phyloP scores from a whole-genome alignment of 1,140 invertebrate genomes.

The Hyphantria cunea region DNA sequence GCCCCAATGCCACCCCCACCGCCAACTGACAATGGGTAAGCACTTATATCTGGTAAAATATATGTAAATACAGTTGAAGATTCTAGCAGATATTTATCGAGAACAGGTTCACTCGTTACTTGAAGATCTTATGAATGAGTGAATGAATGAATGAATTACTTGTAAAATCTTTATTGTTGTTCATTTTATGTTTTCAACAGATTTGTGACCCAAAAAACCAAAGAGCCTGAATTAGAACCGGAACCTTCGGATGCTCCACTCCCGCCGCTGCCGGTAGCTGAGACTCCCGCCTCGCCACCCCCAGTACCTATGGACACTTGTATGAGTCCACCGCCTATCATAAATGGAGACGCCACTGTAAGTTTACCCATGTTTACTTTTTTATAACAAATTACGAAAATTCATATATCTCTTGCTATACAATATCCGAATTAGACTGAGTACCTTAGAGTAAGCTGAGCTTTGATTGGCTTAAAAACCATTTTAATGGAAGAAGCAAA shows the following conservation, averaged over 20 bases:
- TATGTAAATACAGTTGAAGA: too few relatives aligned
- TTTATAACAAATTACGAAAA: too few relatives aligned
- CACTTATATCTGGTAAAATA: not conserved
- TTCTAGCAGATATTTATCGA: too few relatives aligned
- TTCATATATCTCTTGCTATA: too few relatives aligned
- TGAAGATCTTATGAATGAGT: too few relatives aligned
- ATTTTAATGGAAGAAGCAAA: too few relatives aligned
- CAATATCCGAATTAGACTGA: too few relatives aligned
- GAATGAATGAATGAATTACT: too few relatives aligned
- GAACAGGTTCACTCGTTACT: not conserved
- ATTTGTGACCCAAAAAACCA: slow-evolving; percentile 4
- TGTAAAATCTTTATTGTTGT: too few relatives aligned
- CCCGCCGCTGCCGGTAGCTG: slow-evolving; percentile 46
- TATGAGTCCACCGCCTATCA: slow-evolving; percentile 81
- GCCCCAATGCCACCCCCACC: slow-evolving; percentile 41
- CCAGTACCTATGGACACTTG: slow-evolving; percentile 66
- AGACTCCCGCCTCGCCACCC: slow-evolving; percentile 38
- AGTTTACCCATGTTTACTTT: slow-evolving; percentile 30
- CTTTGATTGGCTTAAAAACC: too few relatives aligned
- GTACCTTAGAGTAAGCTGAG: too few relatives aligned
- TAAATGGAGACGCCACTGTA: slow-evolving; percentile 64
- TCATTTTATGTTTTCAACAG: not conserved
- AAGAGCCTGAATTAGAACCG: slow-evolving; percentile 43
- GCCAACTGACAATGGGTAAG: slow-evolving; percentile 61
- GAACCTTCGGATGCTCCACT: slow-evolving; percentile 48